Evolutionary conservation across 1,140 invertebrate species (phyloP), one percentile per base, ranked within the genome.

Genomic region (Himalopsyche phryganea): DNA sequence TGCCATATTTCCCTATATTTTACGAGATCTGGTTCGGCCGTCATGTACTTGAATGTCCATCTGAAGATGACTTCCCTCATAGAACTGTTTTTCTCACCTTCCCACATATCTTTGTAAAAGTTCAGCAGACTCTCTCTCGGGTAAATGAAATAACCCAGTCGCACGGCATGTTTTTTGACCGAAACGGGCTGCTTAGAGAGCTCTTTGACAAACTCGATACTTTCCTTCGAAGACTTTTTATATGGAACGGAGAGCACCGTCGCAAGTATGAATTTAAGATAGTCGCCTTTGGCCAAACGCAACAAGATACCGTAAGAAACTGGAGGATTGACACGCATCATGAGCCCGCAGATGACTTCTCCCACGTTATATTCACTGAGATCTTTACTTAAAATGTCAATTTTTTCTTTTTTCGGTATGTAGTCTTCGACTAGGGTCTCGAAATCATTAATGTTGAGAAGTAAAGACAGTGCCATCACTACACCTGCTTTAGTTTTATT

Each of bases 21-120:
- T 5, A 6, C 19, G n/a, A 13, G 11, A 48, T 63, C 42, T 1
- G 9, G 19, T 38, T 56, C 52, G n/a, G 32, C 45, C 17, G n/a
- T 10, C 3, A 63, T 40, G 2, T 56, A 35, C 17, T 50, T 46
- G 23, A 55, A 56, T 9, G 61, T 59, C 11, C 50, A 41, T 35
- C 55, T 38, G 50, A 59, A 63, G n/a, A 63, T 13, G 6, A 56
- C 51, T 11, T 63, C 51, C 10, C 61, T 7, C 4, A 63, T 56
- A 0, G 61, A 51, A 35, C 18, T 42, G 28, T 63, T 63, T 33
- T 46, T 55, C 35, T 63, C 61, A 9, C 6, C 19, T 14, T 50
- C 33, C 61, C 56, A 63, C 40, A 63, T 40, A 13, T 23, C 28
- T 32, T 15, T 19, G 19, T 47, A 63, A 20, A 50, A 58, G 15